Conservation (phyloP, 2,113 vertebrate genomes). For the Myocastor coypus region DNA sequence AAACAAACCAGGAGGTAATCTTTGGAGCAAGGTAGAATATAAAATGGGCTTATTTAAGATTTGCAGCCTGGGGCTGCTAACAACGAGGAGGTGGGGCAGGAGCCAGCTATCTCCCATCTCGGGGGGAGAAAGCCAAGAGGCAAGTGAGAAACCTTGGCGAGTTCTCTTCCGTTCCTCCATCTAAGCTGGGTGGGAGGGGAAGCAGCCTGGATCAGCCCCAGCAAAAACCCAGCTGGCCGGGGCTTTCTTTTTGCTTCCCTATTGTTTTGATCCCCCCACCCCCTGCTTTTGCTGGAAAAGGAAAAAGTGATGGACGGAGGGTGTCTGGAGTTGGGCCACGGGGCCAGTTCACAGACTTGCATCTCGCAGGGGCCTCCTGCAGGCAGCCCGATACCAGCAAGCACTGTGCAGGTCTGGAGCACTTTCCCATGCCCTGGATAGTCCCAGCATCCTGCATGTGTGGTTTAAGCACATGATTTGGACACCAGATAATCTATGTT, state of each 20-base stretch:
- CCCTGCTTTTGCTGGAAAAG: neutral
- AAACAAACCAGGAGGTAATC: neutral
- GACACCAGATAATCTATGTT: neutral
- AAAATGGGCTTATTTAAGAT: neutral
- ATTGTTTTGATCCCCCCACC: neutral
- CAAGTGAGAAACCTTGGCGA: neutral
- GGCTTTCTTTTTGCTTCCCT: slow-evolving; percentile 37
- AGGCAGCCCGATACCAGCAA: neutral
- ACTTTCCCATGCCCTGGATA: neutral
- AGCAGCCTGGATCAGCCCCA: neutral
- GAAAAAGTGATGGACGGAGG: slow-evolving; percentile 15
- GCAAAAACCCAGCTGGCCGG: slow-evolving; percentile 9
- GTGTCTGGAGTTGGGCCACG: neutral
- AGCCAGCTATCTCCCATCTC: neutral
- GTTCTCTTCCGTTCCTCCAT: neutral
- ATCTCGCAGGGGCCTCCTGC: neutral
- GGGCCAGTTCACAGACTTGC: neutral
- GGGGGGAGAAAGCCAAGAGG: neutral
- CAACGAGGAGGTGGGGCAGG: neutral
- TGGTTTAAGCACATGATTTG: neutral
- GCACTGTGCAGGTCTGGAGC: neutral
- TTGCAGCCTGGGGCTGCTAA: neutral
- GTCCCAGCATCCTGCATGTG: neutral
- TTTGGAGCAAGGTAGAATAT: neutral
- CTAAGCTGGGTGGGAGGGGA: neutral